Evolutionary conservation across 2,888 invertebrate genomes (phyloP).

Genomic region (Drosophila austrosaltans): DNA sequence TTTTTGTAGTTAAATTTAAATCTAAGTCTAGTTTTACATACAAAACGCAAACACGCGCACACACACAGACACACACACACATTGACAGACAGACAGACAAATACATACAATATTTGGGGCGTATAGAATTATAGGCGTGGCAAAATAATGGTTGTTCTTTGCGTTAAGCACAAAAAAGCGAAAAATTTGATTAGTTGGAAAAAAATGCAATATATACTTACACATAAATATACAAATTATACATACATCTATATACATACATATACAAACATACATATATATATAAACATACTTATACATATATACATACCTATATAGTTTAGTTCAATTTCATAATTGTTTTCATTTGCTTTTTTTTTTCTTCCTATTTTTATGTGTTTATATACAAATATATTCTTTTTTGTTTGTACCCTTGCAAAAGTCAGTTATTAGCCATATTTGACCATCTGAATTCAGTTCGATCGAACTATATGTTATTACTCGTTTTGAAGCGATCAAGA

Average conservation of each 20-base stretch:
- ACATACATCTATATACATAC: slow-evolving; percentile 42
- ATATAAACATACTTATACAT: slow-evolving; percentile 25
- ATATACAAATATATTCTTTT: too few species aligned
- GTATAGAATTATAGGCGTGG: slow-evolving; percentile 49
- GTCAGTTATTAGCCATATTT: background rate
- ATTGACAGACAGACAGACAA: slow-evolving; percentile 35
- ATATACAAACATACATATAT: slow-evolving; percentile 30
- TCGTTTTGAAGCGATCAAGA: too few species aligned
- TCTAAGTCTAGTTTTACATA: slow-evolving; percentile 60
- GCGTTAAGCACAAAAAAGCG: slow-evolving; percentile 6
- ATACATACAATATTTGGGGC: slow-evolving; percentile 28
- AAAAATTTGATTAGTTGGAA: slow-evolving; percentile 5
- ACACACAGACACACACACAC: slow-evolving; percentile 36
- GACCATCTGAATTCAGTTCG: too few species aligned
- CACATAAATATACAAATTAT: slow-evolving; percentile 19
- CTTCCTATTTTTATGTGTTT: slow-evolving; percentile 28
- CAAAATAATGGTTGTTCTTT: slow-evolving; percentile 55
- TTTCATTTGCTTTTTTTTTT: slow-evolving; percentile 59
- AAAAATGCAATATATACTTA: slow-evolving; percentile 16
- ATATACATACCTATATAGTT: slow-evolving; percentile 25
- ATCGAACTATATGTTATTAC: too few species aligned
- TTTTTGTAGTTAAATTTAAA: slow-evolving; percentile 73
- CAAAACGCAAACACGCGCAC: slow-evolving; percentile 32
- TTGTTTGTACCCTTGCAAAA: background rate
- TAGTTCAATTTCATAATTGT: slow-evolving; percentile 50